These are phyloP conservation scores for Caenorhabditis sp. DNA, from an alignment of 2,888 invertebrate genomes.

Conservation along the genomic window DNA sequence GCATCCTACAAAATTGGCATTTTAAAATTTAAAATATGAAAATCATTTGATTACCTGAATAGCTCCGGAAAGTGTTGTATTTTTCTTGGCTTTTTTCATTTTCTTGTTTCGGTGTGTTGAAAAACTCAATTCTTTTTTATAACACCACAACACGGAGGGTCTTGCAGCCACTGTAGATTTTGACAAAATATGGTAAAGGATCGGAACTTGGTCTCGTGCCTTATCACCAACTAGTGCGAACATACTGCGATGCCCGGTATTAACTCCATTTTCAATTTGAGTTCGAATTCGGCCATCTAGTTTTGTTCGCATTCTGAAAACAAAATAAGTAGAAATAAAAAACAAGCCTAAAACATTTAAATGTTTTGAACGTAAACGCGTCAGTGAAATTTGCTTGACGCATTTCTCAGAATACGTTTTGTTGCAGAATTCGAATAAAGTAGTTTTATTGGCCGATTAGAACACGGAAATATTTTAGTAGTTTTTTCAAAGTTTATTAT, in stretches of 20 bases:
- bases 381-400: no score
- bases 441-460: no score
- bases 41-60: not conserved
- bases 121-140: conserved; percentile 91
- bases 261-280: conserved; percentile 95
- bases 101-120: conserved; percentile 91
- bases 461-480: no score
- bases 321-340: no score
- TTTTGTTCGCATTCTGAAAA: conserved; percentile 79
- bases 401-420: no score
- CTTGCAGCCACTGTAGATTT: conserved; percentile 91
- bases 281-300: conserved; percentile 93
- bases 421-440: no score
- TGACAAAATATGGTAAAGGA: conserved; percentile 94
- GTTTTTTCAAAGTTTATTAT: no score
- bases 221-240: conserved; percentile 95
- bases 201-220: conserved; percentile 92
- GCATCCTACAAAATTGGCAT: conserved; percentile 76
- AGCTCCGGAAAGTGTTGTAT: conserved; percentile 76
- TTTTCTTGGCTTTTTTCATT: conserved; percentile 83
- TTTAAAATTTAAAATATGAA: conserved; percentile 28
- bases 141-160: conserved; percentile 96
- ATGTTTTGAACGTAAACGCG: no score
- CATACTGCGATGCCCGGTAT: conserved; percentile 87
- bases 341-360: no score